Percentiles rank a stretch among this genome's conserved stretches.
Conservation (phyloP, 2,888 invertebrate species). For the Empis stercorea region DNA sequence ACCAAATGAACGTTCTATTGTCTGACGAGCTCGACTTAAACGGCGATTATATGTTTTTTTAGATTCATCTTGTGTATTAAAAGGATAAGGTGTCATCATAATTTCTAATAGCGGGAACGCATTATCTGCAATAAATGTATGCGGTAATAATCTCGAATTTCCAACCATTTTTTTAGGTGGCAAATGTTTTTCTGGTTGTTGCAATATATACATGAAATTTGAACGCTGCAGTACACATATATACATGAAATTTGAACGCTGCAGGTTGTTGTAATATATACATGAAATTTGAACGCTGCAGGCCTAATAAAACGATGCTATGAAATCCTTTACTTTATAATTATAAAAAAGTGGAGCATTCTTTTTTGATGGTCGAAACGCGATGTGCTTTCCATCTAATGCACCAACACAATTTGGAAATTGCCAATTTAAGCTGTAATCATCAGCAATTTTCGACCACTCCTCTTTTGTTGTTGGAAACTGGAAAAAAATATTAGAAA, state of each 20-base stretch:
- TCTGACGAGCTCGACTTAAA: neutral
- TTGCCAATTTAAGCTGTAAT: conserved; percentile 1
- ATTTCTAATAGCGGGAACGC: too few relatives aligned
- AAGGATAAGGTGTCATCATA: too few relatives aligned
- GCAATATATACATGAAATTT: too few relatives aligned
- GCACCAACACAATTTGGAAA: conserved; percentile 2
- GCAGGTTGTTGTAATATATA: too few relatives aligned
- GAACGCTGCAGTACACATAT: too few relatives aligned
- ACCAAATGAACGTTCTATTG: neutral
- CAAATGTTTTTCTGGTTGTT: too few relatives aligned
- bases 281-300: conserved; percentile 1
- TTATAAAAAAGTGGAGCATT: neutral
- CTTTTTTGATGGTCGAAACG: neutral
- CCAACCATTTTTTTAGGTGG: too few relatives aligned
- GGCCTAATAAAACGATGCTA: conserved; percentile 1
- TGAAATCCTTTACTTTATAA: neutral
- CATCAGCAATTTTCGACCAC: neutral
- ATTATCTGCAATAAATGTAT: too few relatives aligned
- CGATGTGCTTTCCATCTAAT: conserved; percentile 1
- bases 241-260: neutral
- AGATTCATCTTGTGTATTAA: too few relatives aligned
- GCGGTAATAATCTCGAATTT: too few relatives aligned
- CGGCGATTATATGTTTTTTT: neutral
- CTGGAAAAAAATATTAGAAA: neutral
- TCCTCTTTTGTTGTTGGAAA: conserved; percentile 2